Percentiles rank a stretch among this genome's conserved stretches.
Evolutionary conservation across 2,113 vertebrate genomes (phyloP).

Genomic region (Opisthocomus hoazin): DNA sequence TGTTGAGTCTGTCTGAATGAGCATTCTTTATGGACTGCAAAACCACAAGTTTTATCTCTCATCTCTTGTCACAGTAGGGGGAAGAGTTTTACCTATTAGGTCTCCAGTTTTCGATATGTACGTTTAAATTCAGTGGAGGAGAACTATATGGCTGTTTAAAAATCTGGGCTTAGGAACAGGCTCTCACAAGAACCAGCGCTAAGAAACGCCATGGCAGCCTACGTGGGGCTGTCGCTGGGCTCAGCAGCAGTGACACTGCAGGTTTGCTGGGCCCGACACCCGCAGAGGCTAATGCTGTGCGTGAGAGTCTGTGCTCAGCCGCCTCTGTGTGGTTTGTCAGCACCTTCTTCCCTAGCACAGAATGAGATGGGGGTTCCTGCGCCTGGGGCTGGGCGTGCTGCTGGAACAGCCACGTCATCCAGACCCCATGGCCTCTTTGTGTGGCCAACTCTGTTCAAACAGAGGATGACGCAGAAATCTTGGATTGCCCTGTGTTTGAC

Average conservation of each 20-base stretch:
- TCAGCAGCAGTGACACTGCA: not conserved
- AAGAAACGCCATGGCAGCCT: rapidly evolving
- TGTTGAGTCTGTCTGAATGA: slow-evolving; percentile 67
- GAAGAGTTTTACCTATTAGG: not conserved
- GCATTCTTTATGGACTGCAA: slow-evolving; percentile 38
- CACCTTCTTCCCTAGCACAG: not conserved
- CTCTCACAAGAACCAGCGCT: not conserved
- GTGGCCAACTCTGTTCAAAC: not conserved
- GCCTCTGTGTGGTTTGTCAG: not conserved
- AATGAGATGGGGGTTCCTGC: not conserved
- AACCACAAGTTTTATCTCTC: not conserved
- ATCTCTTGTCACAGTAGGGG: not conserved
- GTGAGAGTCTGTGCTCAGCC: not conserved
- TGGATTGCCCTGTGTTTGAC: not conserved
- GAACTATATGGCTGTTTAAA: not conserved
- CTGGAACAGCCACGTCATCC: not conserved
- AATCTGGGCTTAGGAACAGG: not conserved
- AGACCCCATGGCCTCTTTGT: rapidly evolving
- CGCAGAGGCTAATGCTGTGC: not conserved
- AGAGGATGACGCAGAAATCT: not conserved
- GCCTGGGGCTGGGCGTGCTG: not conserved
- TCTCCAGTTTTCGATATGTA: not conserved
- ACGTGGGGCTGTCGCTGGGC: rapidly evolving
- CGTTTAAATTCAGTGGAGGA: not conserved
- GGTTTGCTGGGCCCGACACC: not conserved